A percentile compares a stretch with the other conserved stretches of the same genome.
These are phyloP conservation scores for Tenrec ecaudatus DNA, from an alignment of 2,113 vertebrate genomes.

Conservation along the genomic window DNA sequence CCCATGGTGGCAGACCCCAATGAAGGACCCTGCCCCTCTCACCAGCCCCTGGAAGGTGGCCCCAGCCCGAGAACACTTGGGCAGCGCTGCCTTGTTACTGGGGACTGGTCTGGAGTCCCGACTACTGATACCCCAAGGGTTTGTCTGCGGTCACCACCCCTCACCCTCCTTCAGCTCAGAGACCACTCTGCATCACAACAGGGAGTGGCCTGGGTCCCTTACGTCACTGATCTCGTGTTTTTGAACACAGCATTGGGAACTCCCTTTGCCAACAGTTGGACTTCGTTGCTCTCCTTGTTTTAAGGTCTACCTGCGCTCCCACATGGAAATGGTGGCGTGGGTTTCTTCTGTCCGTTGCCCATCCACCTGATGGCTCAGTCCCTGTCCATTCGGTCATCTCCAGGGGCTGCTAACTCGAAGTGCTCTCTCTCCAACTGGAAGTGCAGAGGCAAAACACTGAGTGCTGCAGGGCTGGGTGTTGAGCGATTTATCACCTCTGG, in stretches of 20 bases:
- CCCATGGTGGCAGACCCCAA: too few relatives aligned
- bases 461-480: not conserved
- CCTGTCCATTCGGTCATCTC: not conserved
- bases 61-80: too few relatives aligned
- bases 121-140: too few relatives aligned
- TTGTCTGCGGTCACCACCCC: not conserved
- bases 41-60: too few relatives aligned
- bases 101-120: too few relatives aligned
- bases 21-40: too few relatives aligned
- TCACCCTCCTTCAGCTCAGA: rapidly evolving
- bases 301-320: not conserved
- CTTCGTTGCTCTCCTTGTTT: not conserved
- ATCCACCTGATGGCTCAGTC: not conserved
- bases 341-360: not conserved
- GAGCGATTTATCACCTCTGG: not conserved
- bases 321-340: not conserved
- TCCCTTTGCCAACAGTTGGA: not conserved
- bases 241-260: not conserved
- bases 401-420: not conserved
- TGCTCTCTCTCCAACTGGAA: not conserved
- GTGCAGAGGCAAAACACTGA: not conserved
- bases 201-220: not conserved
- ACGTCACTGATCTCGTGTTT: not conserved
- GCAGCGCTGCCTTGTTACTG: too few relatives aligned
- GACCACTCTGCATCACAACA: not conserved